Evolutionary conservation across 2,888 invertebrate species (phyloP).

Genomic region (Pseudococcus viburni): DNA sequence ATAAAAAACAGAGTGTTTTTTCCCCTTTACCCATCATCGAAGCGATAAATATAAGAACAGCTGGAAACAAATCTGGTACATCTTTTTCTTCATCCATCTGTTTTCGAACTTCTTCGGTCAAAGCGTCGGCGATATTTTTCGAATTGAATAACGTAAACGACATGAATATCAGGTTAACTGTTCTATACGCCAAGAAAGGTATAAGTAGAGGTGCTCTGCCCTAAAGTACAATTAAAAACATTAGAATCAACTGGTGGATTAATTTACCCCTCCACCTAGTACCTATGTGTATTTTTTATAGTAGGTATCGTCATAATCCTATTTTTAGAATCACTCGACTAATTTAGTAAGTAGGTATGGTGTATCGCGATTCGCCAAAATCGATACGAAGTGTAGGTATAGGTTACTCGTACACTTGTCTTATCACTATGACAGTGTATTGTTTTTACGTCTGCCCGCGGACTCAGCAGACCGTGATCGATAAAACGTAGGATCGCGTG

Average conservation of each 20-base stretch:
- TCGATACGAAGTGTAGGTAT: neutral
- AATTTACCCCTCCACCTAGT: neutral
- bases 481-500: slow-evolving; percentile 51
- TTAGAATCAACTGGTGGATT: slow-evolving; percentile 1
- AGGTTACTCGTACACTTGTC: slow-evolving; percentile 37
- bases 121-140: slow-evolving; percentile 40
- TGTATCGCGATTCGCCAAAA: neutral
- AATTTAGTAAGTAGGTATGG: neutral
- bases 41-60: slow-evolving; percentile 12
- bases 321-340: neutral
- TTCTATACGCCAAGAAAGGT: slow-evolving; percentile 59
- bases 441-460: slow-evolving; percentile 5
- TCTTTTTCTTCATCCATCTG: neutral
- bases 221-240: slow-evolving; percentile 23
- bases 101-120: neutral
- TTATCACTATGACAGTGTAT: slow-evolving; percentile 57
- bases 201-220: slow-evolving; percentile 43
- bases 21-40: slow-evolving; percentile 13
- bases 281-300: neutral
- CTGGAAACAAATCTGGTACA: slow-evolving; percentile 30
- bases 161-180: slow-evolving; percentile 49
- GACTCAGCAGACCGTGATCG: slow-evolving; percentile 2
- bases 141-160: slow-evolving; percentile 26
- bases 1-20: no score
- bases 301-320: neutral